Conservation (phyloP, 2,113 vertebrate genomes). For the Podarcis cretensis region DNA sequence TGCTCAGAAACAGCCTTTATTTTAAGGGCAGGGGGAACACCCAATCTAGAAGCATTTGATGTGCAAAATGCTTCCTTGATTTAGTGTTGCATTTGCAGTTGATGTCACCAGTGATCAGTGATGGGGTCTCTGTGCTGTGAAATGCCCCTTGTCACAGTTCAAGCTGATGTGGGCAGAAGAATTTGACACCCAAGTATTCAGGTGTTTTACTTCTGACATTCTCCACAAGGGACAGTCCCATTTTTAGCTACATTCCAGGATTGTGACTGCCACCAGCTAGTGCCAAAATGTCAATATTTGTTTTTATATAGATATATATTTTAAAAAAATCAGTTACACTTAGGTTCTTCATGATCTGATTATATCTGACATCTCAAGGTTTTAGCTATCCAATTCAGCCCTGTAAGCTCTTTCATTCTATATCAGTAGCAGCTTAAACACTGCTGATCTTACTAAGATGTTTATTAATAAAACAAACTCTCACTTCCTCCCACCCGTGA, state of each 20-base stretch:
- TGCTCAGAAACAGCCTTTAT: no score
- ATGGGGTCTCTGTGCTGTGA: neutral
- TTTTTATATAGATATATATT: no score
- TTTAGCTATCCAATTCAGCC: neutral
- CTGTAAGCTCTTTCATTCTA: neutral
- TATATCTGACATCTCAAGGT: neutral
- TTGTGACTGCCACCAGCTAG: neutral
- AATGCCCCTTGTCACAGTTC: neutral
- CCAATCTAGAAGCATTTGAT: neutral
- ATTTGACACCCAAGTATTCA: neutral
- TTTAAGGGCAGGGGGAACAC: neutral
- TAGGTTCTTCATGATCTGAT: neutral
- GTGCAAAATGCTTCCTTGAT: neutral
- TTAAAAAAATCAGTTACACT: neutral
- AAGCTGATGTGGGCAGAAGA: neutral
- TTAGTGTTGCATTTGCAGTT: neutral
- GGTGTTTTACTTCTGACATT: neutral
- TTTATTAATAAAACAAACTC: neutral
- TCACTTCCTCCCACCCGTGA: neutral
- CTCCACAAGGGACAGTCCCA: neutral
- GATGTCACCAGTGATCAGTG: neutral
- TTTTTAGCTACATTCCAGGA: neutral
- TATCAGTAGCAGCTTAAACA: conserved; percentile 4
- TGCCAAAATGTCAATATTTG: neutral
- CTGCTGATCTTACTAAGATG: neutral